Evolutionary conservation across 2,797 vertebrate genomes (phyloP).

Genomic region (Lophius americanus): DNA sequence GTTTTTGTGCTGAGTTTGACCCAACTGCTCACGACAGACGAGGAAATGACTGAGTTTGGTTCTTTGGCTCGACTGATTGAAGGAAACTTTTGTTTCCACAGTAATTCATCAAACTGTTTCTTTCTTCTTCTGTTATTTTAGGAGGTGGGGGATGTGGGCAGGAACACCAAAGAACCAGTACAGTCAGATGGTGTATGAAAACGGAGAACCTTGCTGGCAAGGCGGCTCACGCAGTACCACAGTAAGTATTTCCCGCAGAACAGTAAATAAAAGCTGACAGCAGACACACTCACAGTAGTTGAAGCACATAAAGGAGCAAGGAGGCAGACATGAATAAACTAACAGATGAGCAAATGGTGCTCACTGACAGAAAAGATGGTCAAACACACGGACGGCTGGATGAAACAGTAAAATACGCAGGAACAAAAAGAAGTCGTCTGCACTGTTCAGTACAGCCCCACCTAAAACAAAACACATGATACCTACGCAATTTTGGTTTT

Average conservation of each 20-base stretch:
- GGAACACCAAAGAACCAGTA: slow-evolving; percentile 69
- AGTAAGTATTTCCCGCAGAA: slow-evolving; percentile 51
- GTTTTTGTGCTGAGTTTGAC: slow-evolving; percentile 13
- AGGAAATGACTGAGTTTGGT: slow-evolving; percentile 1
- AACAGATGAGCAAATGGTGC: no score
- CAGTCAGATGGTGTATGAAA: slow-evolving; percentile 74
- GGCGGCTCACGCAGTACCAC: slow-evolving; percentile 67
- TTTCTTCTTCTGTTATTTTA: slow-evolving; percentile 30
- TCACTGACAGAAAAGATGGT: no score
- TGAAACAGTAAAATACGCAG: no score
- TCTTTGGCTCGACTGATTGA: slow-evolving; percentile 11
- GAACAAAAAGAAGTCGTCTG: no score
- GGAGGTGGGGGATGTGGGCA: slow-evolving; percentile 74
- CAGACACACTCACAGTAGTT: no score
- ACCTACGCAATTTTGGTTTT: no score
- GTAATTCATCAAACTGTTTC: not conserved
- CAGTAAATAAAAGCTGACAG: no score
- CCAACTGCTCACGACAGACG: slow-evolving; percentile 19
- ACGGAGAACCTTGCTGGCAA: slow-evolving; percentile 77
- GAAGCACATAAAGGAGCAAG: no score
- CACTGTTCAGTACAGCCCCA: no score
- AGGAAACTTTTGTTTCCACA: not conserved
- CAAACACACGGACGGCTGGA: no score
- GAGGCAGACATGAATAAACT: no score
- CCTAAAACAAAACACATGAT: no score